Evolutionary conservation across 2,797 vertebrate species (phyloP).

Genomic region (Uromys caudimaculatus): DNA sequence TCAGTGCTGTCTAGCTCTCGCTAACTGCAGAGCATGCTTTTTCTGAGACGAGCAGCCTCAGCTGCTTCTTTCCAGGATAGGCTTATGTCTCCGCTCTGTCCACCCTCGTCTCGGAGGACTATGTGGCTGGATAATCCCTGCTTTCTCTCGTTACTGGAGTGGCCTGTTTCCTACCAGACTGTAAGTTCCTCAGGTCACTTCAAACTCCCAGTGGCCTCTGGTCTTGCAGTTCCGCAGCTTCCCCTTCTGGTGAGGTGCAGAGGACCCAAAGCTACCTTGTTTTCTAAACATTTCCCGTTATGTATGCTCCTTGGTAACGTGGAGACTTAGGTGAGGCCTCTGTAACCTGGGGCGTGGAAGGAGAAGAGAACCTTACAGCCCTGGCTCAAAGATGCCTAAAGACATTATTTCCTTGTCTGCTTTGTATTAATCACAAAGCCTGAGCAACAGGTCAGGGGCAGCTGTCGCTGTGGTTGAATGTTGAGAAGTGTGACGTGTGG

Average conservation of each 20-base stretch:
- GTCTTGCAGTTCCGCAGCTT: background rate
- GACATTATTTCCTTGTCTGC: background rate
- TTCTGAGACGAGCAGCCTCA: background rate
- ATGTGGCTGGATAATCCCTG: background rate
- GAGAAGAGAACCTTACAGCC: background rate
- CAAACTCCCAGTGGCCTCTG: background rate
- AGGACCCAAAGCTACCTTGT: background rate
- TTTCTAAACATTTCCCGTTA: background rate
- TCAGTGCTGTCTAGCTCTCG: background rate
- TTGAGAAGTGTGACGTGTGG: background rate
- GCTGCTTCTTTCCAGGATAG: background rate
- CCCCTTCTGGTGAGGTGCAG: background rate
- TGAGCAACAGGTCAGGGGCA: background rate
- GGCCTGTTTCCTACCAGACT: background rate
- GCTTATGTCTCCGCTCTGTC: background rate
- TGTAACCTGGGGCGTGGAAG: background rate
- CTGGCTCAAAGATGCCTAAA: background rate
- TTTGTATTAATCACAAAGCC: background rate
- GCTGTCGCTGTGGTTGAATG: background rate
- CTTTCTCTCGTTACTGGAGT: slow-evolving; percentile 14
- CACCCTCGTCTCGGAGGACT: background rate
- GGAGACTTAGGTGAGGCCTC: background rate
- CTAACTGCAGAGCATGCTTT: background rate
- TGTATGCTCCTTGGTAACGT: background rate
- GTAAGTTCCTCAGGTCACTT: background rate